These are phyloP conservation scores for Harpalus rufipes DNA, from an alignment of 2,888 invertebrate genomes.

Conservation along the genomic window DNA sequence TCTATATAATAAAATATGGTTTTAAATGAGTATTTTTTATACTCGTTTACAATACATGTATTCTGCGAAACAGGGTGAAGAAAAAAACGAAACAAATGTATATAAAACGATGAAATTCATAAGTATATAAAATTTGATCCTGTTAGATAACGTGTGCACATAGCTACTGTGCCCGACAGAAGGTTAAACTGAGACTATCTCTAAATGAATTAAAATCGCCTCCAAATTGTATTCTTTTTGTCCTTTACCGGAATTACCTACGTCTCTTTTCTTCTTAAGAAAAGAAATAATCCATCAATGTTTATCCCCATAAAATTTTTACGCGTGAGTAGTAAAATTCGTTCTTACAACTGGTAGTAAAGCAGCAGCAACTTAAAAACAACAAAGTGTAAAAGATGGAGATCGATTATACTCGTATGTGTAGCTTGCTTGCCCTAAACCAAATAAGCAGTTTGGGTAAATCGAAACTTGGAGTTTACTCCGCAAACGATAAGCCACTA, in stretches of 20 bases:
- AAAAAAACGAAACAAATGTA: too few species aligned
- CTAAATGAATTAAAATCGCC: too few species aligned
- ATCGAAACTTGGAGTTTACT: constrained; percentile 54
- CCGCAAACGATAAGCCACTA: constrained; percentile 36
- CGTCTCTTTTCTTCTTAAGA: not conserved
- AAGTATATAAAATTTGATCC: too few species aligned
- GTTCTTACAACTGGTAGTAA: constrained; percentile 39
- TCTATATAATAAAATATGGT: too few species aligned
- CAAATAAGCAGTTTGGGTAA: constrained; percentile 49
- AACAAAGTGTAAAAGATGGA: constrained; percentile 36
- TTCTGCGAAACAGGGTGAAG: too few species aligned
- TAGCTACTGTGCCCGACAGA: too few species aligned
- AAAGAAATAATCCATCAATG: constrained; percentile 37
- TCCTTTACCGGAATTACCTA: not conserved
- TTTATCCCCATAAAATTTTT: constrained; percentile 49
- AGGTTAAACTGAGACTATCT: too few species aligned
- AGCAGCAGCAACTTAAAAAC: constrained; percentile 21
- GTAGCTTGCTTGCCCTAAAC: constrained; percentile 21
- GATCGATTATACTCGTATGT: constrained; percentile 12
- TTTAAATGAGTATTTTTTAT: too few species aligned
- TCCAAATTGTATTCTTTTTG: not conserved
- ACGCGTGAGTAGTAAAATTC: constrained; percentile 32
- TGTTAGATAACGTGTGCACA: too few species aligned
- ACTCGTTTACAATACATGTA: too few species aligned
- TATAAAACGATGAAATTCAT: too few species aligned